Percentiles rank a stretch among this genome's conserved stretches.
phyloP scores from a whole-genome alignment of 2,888 invertebrate species.

The Hofmannophila pseudospretella region DNA sequence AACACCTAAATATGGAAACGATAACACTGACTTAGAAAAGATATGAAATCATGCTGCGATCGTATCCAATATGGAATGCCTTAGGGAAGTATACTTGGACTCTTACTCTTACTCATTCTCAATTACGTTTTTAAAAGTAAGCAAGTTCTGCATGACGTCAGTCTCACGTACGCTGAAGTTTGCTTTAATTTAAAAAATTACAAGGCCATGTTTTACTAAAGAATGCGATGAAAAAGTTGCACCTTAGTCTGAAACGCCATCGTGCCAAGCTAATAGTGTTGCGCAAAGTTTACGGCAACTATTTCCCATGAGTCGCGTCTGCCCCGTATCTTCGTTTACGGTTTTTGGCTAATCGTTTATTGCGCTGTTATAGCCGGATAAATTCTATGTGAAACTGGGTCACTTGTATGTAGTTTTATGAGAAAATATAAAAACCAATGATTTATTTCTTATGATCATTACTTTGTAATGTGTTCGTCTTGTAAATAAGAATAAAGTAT shows the following conservation, averaged over 20 bases:
- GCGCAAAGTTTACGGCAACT: constrained; percentile 31
- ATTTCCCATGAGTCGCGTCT: constrained; percentile 30
- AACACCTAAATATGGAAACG: not conserved
- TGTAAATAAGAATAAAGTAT: too few relatives aligned
- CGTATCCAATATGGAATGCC: not conserved
- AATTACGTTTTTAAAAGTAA: too few relatives aligned
- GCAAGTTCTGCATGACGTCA: too few relatives aligned
- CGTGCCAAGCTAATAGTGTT: constrained; percentile 29
- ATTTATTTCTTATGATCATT: too few relatives aligned
- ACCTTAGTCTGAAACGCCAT: constrained; percentile 19
- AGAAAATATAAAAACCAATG: too few relatives aligned
- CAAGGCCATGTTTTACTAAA: too few relatives aligned
- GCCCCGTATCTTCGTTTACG: constrained; percentile 29
- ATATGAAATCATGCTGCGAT: too few relatives aligned
- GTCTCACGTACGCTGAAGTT: too few relatives aligned
- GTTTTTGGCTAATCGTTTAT: constrained; percentile 44
- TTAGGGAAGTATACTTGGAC: not conserved
- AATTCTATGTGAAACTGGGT: constrained; percentile 3
- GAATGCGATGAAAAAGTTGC: not conserved
- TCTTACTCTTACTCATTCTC: not conserved
- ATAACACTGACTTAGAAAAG: not conserved
- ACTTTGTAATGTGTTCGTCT: too few relatives aligned
- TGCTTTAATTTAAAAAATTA: too few relatives aligned
- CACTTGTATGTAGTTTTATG: not conserved
- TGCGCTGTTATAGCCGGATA: constrained; percentile 12